These are phyloP conservation scores for Rhinolophus ferrumequinum DNA, from an alignment of 2,113 vertebrate genomes.

Conservation along the genomic window DNA sequence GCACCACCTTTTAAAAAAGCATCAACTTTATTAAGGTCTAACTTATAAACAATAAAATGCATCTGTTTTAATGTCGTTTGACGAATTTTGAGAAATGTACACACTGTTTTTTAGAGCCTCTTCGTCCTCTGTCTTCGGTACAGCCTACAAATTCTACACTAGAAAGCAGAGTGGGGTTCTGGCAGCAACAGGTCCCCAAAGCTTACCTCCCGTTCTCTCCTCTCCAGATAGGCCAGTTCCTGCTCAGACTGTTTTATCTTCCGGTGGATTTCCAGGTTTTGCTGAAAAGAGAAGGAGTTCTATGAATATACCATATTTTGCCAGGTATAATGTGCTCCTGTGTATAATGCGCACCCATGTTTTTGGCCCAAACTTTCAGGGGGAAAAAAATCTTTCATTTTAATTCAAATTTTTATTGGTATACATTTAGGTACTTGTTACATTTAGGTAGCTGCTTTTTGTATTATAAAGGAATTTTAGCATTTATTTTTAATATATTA, in stretches of 20 bases:
- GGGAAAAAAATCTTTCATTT: no score
- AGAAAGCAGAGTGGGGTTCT: not conserved
- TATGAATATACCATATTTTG: not conserved
- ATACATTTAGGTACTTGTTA: no score
- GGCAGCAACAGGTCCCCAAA: not conserved
- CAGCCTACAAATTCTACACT: not conserved
- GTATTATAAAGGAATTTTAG: no score
- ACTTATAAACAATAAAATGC: not conserved
- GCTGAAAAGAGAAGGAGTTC: slow-evolving; percentile 85
- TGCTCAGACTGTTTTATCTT: slow-evolving; percentile 97
- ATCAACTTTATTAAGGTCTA: not conserved
- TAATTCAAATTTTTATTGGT: no score
- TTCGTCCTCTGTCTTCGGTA: not conserved
- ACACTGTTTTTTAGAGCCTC: not conserved
- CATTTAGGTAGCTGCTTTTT: no score
- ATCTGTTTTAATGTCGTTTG: not conserved
- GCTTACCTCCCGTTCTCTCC: slow-evolving; percentile 92
- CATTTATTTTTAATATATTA: no score
- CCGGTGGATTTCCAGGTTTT: slow-evolving; percentile 98
- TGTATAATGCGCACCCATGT: no score
- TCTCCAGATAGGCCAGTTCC: slow-evolving; percentile 95
- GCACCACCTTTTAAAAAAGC: not conserved
- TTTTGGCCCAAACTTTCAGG: no score
- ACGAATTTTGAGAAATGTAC: not conserved
- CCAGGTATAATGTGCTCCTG: no score